These are phyloP conservation scores for Morbakka virulenta DNA, from an alignment of 30 jellyfish, hydroid and myxozoan species.

Conservation along the genomic window DNA sequence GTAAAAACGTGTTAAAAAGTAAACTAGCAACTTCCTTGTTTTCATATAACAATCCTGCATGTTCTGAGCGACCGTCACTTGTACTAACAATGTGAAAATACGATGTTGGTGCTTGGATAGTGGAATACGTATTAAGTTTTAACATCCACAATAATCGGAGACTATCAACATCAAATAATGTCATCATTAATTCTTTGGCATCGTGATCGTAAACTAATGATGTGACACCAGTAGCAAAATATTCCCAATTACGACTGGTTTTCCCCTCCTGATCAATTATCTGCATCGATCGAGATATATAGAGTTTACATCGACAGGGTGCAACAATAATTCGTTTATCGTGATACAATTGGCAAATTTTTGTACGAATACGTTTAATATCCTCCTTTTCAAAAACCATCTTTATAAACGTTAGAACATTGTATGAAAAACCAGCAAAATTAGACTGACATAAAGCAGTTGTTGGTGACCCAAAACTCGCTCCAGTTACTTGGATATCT, in stretches of 20 bases:
- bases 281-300: conserved; percentile 51
- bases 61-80: conserved; percentile 50
- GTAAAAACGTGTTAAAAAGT: conserved; percentile 30
- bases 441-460: too few relatives aligned
- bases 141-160: conserved; percentile 63
- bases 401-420: too few relatives aligned
- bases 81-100: conserved; percentile 66
- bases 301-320: conserved; percentile 70
- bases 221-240: conserved; percentile 66
- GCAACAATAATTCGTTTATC: conserved; percentile 63
- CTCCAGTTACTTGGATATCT: too few relatives aligned
- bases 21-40: conserved; percentile 58
- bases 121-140: conserved; percentile 34
- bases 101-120: conserved; percentile 59
- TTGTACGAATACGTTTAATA: background rate
- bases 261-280: conserved; percentile 63
- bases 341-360: background rate
- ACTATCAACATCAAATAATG: conserved; percentile 35
- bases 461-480: too few relatives aligned
- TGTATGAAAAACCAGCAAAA: too few relatives aligned
- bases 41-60: conserved; percentile 76
- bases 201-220: conserved; percentile 52
- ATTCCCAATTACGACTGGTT: conserved; percentile 71
- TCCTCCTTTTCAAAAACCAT: background rate
- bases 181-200: conserved; percentile 24